These are phyloP conservation scores for Sceliomorpha sp. DNA, from an alignment of 2,888 invertebrate species.

Conservation along the genomic window DNA sequence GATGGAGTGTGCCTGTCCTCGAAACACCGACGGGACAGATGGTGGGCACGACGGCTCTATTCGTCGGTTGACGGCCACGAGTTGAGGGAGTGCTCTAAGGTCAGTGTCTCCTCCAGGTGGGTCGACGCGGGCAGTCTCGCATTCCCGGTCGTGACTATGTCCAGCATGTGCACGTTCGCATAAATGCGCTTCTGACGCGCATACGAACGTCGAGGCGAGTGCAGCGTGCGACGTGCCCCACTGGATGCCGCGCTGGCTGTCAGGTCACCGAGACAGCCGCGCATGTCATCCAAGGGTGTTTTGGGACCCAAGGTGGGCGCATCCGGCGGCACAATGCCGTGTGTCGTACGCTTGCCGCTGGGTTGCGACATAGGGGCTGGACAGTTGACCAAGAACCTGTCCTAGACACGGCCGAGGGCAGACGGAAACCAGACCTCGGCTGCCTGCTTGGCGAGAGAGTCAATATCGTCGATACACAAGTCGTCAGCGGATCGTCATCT, in stretches of 20 bases:
- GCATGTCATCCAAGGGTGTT: constrained; percentile 69
- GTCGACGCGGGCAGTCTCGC: constrained; percentile 27
- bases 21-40: not conserved
- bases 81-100: constrained; percentile 32
- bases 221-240: constrained; percentile 5
- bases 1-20: constrained; percentile 7
- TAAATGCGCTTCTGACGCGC: constrained; percentile 67
- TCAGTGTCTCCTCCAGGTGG: constrained; percentile 37
- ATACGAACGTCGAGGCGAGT: constrained; percentile 62
- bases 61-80: constrained; percentile 57
- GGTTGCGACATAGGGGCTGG: constrained; percentile 63
- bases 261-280: constrained; percentile 66
- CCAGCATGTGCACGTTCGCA: constrained; percentile 64
- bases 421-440: constrained; percentile 50
- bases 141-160: constrained; percentile 68
- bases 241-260: constrained; percentile 69
- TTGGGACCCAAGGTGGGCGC: constrained; percentile 71
- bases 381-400: constrained; percentile 60
- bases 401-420: constrained; percentile 45
- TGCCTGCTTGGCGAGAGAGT: not conserved
- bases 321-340: constrained; percentile 69
- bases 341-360: constrained; percentile 52
- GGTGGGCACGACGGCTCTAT: constrained; percentile 42
- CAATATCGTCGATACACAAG: constrained; percentile 40
- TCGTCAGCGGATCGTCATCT: constrained; percentile 35